phyloP scores from a whole-genome alignment of 92 coral and sea anemone species.

The Blastomussa wellsi region DNA sequence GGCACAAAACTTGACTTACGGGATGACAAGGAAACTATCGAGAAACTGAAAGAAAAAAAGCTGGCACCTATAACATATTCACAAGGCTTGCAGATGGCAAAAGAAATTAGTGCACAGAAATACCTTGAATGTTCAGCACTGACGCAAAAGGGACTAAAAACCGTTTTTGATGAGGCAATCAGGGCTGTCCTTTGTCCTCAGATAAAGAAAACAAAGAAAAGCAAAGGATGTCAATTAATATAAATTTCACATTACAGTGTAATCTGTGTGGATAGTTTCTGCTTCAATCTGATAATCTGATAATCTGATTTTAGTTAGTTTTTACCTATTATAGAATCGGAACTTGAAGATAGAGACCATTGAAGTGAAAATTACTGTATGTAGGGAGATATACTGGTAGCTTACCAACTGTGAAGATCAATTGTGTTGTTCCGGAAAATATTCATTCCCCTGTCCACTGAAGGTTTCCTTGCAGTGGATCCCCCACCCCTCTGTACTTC shows the following conservation, averaged over 20 bases:
- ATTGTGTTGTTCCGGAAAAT: not conserved
- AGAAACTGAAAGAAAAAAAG: conserved; percentile 85
- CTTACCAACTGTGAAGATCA: too few relatives aligned
- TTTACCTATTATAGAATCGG: not conserved
- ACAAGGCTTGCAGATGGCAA: conserved; percentile 77
- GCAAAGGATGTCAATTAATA: conserved; percentile 38
- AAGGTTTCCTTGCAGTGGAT: too few relatives aligned
- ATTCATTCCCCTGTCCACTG: not conserved
- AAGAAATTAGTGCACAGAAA: conserved; percentile 75
- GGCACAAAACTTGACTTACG: conserved; percentile 97
- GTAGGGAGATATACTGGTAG: not conserved
- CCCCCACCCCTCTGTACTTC: not conserved
- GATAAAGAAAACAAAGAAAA: conserved; percentile 55
- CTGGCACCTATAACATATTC: conserved; percentile 73
- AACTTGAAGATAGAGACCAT: not conserved
- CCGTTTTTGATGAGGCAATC: conserved; percentile 92
- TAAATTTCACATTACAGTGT: conserved; percentile 24
- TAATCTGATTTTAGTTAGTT: not conserved
- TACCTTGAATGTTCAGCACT: conserved; percentile 98
- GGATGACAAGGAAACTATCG: conserved; percentile 91
- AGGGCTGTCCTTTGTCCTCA: conserved; percentile 84
- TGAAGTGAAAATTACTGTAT: not conserved
- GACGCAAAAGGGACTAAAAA: conserved; percentile 92
- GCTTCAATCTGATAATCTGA: not conserved
- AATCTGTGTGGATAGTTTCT: not conserved